Evolutionary conservation across 2,113 vertebrate species (phyloP), one percentile per base, ranked within the genome.

Genomic region (Chloroceryle aenea): DNA sequence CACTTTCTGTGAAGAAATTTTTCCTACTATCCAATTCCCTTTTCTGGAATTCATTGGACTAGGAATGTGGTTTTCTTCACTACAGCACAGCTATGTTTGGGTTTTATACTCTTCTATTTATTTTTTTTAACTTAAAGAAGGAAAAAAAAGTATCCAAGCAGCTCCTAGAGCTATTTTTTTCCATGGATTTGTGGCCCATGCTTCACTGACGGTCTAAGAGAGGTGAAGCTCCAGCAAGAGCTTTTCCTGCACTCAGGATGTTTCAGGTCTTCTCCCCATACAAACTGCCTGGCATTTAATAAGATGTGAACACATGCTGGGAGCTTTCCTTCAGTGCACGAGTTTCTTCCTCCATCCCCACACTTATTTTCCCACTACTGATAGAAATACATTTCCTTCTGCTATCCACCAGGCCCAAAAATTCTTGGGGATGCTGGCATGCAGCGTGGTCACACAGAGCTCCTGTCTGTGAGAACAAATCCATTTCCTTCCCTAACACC

Each of bases 221-320:
- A 23, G 21, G 52, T 68, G 34, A 79, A 86, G 4, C 72, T 72
- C 56, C 75, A 83, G 21, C 1, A 1, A 12, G 9, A 85, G 34
- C 42, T 89, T 89, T 75, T 4, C 2, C 63, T 75, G 50, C n/a
- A 43, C 23, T 34, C 34, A 0, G 1, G 14, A 29, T 71, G 25
- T 45, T 92, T 55, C 23, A 72, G 11, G 26, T 47, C 50, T 9
- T 68, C 55, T 69, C 74, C 52, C 42, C 69, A 45, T 17, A 58
- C 22, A 45, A 75, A 59, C 36, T 32, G 19, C 68, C 40, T 69
- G 25, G 26, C 63, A 21, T 61, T 69, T 32, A 50, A 1, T 47
- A 45, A 55, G 36, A 66, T 0, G 8, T 0, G 1, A 84, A 15
- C 1, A 0, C 48, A 21, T 6, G 21, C 53, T 43, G n/a, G 14